Conservation (phyloP, 1,140 invertebrate species). For the Polypedilum vanderplanki region DNA sequence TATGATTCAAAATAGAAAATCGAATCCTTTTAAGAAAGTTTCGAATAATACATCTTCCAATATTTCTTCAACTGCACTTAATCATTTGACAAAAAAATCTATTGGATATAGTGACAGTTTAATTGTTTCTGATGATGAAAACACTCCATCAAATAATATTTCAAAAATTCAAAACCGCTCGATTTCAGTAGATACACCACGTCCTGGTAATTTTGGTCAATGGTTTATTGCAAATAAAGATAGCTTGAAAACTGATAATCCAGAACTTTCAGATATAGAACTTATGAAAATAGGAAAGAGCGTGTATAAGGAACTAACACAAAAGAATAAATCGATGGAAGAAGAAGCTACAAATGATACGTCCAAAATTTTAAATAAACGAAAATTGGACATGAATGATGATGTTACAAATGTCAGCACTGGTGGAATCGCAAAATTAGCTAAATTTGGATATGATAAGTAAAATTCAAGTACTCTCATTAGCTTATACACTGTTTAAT, state of each 20-base stretch:
- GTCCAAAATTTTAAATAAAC: background rate
- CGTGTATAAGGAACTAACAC: constrained; percentile 46
- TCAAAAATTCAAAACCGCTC: constrained; percentile 33
- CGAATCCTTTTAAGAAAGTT: constrained; percentile 30
- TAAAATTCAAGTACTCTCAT: background rate
- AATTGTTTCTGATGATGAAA: constrained; percentile 13
- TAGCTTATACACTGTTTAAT: no score
- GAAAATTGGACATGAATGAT: constrained; percentile 17
- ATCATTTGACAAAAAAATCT: constrained; percentile 31
- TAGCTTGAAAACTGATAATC: constrained; percentile 48
- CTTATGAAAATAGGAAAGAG: constrained; percentile 49
- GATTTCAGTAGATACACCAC: constrained; percentile 31
- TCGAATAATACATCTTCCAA: background rate
- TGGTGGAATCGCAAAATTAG: constrained; percentile 30
- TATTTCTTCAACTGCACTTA: background rate
- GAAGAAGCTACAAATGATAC: background rate
- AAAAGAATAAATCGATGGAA: background rate
- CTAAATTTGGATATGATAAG: constrained; percentile 22
- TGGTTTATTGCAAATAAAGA: constrained; percentile 53
- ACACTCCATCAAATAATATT: constrained; percentile 32
- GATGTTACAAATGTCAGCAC: background rate
- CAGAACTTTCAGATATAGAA: constrained; percentile 47
- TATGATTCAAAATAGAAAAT: constrained; percentile 23
- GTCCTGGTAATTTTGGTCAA: constrained; percentile 45
- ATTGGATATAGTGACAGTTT: constrained; percentile 28